Evolutionary conservation across 2,113 vertebrate genomes (phyloP), one percentile per base, ranked within the genome.

Genomic region (Tylochromis polylepis): DNA sequence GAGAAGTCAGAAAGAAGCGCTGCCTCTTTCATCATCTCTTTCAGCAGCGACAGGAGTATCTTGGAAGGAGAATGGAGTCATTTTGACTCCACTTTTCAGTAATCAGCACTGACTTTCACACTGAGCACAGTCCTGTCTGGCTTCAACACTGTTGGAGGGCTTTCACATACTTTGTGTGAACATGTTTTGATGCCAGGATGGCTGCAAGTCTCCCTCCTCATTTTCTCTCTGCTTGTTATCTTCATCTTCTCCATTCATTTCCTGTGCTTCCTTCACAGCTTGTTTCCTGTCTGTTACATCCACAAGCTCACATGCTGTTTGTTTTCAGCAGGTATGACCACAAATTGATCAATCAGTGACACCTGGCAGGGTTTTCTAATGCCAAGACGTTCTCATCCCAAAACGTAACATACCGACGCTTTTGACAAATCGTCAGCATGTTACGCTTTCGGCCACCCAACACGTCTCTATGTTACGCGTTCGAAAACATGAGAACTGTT

Each of bases 41-140:
- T 67, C 77, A 55, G 79, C 49, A 59, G 55, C 31, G 49, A 16
- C 29, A 18, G 85, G 72, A 87, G 80, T 29, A 78, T 87, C 84
- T 84, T 10, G 83, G 82, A 53, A 89, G 65, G 31, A 80, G 86
- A 85, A 78, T 24, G 38, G 72, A 90, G 77, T 85, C 88, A 83
- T 90, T 91, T 90, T 92, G 82, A 89, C 89, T 89, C 89, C 86
- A 86, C 86, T 85, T 91, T 80, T 83, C 59, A 81, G 85, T 85
- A 89, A 86, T 91, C 83, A 82, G 29, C 75, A 36, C 77, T 41
- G 80, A 58, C 55, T 89, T 85, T 91, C 34, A 75, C 75, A 41
- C 55, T 49, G 65, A 85, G 75, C 51, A 8, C 70, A 67, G 57
- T 72, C 58, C 79, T 12, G 24, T 79, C 36, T 56, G 10, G 20